Conservation (phyloP, 2,797 vertebrate species). For the Phrynocephalus forsythii region DNA sequence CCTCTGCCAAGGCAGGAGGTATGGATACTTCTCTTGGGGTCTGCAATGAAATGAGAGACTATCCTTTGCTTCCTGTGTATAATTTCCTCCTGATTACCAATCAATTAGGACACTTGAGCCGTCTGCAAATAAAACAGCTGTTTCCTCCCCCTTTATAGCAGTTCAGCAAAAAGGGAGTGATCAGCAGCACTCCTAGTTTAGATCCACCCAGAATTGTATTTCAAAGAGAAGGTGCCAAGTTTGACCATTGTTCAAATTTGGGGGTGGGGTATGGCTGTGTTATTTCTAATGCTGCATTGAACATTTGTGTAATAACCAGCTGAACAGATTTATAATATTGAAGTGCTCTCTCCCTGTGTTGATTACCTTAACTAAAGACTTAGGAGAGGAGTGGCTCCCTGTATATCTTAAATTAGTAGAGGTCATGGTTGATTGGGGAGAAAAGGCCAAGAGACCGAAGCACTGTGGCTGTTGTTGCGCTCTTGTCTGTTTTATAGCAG, state of each 20-base stretch:
- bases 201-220: neutral
- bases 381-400: neutral
- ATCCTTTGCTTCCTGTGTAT: neutral
- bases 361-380: neutral
- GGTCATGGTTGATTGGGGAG: too few species aligned
- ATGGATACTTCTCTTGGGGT: neutral
- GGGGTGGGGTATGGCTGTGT: neutral
- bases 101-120: neutral
- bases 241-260: neutral
- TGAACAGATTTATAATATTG: neutral
- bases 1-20: neutral
- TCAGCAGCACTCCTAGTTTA: too few species aligned
- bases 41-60: neutral
- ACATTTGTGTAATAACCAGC: neutral
- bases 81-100: neutral
- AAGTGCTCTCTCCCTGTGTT: neutral
- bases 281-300: neutral
- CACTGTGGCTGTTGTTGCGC: neutral
- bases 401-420: neutral
- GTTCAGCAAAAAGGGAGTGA: neutral
- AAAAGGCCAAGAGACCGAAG: neutral
- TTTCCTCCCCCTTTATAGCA: neutral
- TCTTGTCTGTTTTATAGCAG: slow-evolving; percentile 7
- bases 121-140: neutral
- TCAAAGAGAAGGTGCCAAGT: neutral